Base-by-base conservation (phyloP, 2,113 vertebrate species). In the Panthera uncia region DNA sequence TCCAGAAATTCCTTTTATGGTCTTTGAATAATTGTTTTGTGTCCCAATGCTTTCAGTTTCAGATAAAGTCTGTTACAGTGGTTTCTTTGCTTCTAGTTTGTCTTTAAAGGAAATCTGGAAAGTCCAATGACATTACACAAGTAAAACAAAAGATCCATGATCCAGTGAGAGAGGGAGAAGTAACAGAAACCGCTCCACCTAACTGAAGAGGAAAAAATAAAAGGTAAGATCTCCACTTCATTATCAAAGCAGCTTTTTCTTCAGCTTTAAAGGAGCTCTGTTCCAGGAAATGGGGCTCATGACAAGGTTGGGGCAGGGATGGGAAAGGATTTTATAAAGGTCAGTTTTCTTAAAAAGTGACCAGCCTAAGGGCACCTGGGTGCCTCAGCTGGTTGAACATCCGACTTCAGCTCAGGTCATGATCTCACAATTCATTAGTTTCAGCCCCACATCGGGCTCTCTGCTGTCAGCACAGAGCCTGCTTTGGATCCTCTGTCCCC, bases 31-130 rank as follows among this genome's bases (percentile, higher is more conserved):
- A 57, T 0, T 71, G 21, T 41, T 65, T 16, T 82, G 52, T 18
- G 19, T 7, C 11, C 41, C 41, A 79, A 19, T 82, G n/a, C 79
- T 97, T 97, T 97, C 94, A 74, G 38, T 96, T 97, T 97, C 89
- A 68, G 0, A 4, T 29, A 73, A 91, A 52, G 41, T 5, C 36
- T 3, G 1, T 31, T 38, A 38, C 1, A 45, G 8, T 52, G 2
- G 0, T 57, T 38, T 21, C 25, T 80, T 45, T 1, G 4, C 7
- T 78, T 78, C 38, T 55, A 2, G 63, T 55, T 55, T 3, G 2
- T 83, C 29, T 86, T 7, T 41, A n/a, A 36, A 52, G 23, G 13
- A 41, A 74, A 36, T n/a, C 27, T 36, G n/a, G 33, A 71, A 65
- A 65, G 23, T 36, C 1, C 27, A 31, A 4, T 0, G 7, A 36